Evolutionary conservation across 2,797 vertebrate species (phyloP).

Genomic region (Malacoraja senta): DNA sequence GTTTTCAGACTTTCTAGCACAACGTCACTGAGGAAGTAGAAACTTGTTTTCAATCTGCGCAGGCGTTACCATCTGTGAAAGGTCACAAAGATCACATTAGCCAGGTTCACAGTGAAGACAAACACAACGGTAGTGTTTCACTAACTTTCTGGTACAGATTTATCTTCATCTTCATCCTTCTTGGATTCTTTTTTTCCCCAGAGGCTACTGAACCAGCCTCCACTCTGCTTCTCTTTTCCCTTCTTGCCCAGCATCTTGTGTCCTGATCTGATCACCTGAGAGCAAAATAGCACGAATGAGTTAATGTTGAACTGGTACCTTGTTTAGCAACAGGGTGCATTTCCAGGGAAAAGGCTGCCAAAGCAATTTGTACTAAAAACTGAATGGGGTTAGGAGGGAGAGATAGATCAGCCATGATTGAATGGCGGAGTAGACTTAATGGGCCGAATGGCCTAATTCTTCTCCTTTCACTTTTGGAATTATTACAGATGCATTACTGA

Average conservation of each 20-base stretch:
- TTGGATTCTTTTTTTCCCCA: conserved; percentile 75
- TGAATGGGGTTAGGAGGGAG: no score
- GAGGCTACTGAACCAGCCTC: conserved; percentile 78
- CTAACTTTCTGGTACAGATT: conserved; percentile 66
- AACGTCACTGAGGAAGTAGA: neutral
- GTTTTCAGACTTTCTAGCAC: no score
- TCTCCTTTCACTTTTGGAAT: no score
- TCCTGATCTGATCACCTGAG: conserved; percentile 79
- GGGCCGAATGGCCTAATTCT: no score
- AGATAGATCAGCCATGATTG: no score
- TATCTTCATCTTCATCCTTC: conserved; percentile 70
- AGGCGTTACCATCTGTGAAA: neutral
- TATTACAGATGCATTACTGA: no score
- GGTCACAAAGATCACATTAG: neutral
- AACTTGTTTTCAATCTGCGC: neutral
- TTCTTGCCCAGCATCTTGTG: conserved; percentile 79
- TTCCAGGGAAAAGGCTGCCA: no score
- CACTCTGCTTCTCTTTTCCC: conserved; percentile 64
- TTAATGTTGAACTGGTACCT: no score
- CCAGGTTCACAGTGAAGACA: neutral
- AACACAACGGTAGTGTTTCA: neutral
- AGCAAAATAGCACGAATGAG: conserved; percentile 28
- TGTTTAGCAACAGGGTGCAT: no score
- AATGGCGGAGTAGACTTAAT: no score
- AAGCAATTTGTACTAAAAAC: no score